phyloP scores from a whole-genome alignment of 2,797 vertebrate genomes.

The Remorina albescens region DNA sequence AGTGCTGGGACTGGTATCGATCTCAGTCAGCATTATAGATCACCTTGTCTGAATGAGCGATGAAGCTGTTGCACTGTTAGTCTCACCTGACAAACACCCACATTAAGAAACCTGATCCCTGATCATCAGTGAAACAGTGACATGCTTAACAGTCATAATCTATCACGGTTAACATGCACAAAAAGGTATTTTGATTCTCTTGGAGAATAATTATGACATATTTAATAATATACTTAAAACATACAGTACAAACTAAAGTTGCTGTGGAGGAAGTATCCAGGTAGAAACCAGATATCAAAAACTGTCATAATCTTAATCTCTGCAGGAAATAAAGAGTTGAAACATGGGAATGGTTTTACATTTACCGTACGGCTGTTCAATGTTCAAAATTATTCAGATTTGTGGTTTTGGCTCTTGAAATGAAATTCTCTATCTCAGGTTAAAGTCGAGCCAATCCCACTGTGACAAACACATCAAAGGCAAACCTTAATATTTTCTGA shows the following conservation, averaged over 20 bases:
- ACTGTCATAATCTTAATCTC: neutral
- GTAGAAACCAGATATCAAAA: conserved; percentile 3
- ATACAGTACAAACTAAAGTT: neutral
- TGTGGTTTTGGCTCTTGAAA: conserved; percentile 44
- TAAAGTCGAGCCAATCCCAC: conserved; percentile 61
- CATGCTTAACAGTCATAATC: conserved; percentile 27
- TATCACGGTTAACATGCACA: conserved; percentile 5
- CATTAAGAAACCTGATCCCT: conserved; percentile 55
- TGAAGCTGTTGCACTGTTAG: conserved; percentile 73
- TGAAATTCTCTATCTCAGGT: conserved; percentile 49
- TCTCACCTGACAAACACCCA: conserved; percentile 67
- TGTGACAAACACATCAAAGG: conserved; percentile 59
- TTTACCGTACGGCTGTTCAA: conserved; percentile 35
- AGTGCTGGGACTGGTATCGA: conserved; percentile 72
- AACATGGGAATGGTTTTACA: conserved; percentile 1
- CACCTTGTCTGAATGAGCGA: conserved; percentile 78
- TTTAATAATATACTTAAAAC: neutral
- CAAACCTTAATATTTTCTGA: conserved; percentile 12
- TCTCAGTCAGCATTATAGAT: conserved; percentile 79
- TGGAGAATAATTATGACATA: neutral
- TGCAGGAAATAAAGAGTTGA: neutral
- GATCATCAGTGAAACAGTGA: conserved; percentile 36
- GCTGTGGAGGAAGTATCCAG: neutral
- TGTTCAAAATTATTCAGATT: conserved; percentile 45
- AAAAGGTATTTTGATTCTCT: neutral